Conservation (phyloP, 2,113 vertebrate genomes). For the Heliornis fulica region DNA sequence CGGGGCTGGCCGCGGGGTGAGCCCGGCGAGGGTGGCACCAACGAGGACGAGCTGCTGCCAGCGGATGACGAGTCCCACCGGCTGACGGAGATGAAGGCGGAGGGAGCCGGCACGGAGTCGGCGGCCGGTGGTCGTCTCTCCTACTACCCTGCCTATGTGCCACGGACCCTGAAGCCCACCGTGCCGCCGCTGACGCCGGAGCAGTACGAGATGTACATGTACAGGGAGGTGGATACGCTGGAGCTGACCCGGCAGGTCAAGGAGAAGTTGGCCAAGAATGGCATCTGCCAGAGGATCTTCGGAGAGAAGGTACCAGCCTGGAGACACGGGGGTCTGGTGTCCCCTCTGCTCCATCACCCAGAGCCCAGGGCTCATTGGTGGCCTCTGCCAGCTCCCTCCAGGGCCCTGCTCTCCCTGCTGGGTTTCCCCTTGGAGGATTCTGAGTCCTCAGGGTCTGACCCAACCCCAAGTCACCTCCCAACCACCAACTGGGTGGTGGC, state of each 20-base stretch:
- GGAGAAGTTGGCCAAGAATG: slow-evolving; percentile 97
- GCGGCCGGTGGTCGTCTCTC: slow-evolving; percentile 73
- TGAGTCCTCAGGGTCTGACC: not conserved
- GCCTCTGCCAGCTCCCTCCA: not conserved
- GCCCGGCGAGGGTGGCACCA: slow-evolving; percentile 70
- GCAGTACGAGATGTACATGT: slow-evolving; percentile 99
- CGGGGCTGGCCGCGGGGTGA: slow-evolving; percentile 82
- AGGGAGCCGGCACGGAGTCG: slow-evolving; percentile 71
- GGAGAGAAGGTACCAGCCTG: slow-evolving; percentile 90
- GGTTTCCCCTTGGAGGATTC: not conserved
- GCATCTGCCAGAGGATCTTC: slow-evolving; percentile 98
- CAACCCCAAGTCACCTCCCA: not conserved
- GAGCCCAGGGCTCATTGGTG: not conserved
- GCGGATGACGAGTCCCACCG: slow-evolving; percentile 81
- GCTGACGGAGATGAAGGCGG: slow-evolving; percentile 82
- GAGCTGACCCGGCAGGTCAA: slow-evolving; percentile 97
- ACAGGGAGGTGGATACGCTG: slow-evolving; percentile 95
- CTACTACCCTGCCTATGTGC: slow-evolving; percentile 89
- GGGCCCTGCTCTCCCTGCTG: not conserved
- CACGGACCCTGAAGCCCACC: slow-evolving; percentile 90
- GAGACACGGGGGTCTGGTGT: not conserved
- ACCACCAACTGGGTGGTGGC: not conserved
- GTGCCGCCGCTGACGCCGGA: slow-evolving; percentile 94
- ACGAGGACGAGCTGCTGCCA: slow-evolving; percentile 79
- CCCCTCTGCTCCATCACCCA: accelerated